These are phyloP conservation scores for Phacellophora camtschatica DNA, from an alignment of 30 jellyfish, hydroid and myxozoan species.

Conservation along the genomic window DNA sequence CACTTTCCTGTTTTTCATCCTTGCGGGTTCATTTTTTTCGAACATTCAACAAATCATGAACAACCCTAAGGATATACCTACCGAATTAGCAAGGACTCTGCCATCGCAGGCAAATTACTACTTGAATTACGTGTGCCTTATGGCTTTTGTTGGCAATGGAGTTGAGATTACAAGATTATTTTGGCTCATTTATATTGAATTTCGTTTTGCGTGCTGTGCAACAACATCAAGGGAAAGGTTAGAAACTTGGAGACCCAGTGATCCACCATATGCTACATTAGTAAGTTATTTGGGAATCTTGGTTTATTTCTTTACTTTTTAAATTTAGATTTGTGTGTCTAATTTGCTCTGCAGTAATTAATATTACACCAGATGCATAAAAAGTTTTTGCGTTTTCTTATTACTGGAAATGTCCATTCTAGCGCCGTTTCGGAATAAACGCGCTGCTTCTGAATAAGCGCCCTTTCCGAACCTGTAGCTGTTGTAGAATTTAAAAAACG, in stretches of 20 bases:
- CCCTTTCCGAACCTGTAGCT: too few species aligned
- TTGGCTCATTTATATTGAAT: constrained; percentile 2
- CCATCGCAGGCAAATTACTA: constrained; percentile 93
- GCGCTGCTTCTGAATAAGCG: too few species aligned
- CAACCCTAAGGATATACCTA: constrained; percentile 65
- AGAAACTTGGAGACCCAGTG: constrained; percentile 90
- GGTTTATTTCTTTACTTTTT: background rate
- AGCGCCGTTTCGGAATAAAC: too few species aligned
- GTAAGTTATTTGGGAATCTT: constrained; percentile 5
- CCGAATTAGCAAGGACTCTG: constrained; percentile 68
- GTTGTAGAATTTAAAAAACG: too few species aligned
- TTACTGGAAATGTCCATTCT: too few species aligned
- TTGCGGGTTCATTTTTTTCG: constrained; percentile 82
- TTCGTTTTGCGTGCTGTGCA: constrained; percentile 46
- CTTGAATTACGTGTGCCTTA: constrained; percentile 65
- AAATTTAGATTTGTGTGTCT: background rate
- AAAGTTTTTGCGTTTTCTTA: too few species aligned
- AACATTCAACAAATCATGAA: constrained; percentile 40
- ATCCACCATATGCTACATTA: constrained; percentile 76
- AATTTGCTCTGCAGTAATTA: too few species aligned
- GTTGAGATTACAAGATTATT: constrained; percentile 67
- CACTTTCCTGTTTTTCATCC: constrained; percentile 87
- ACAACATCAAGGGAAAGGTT: constrained; percentile 73
- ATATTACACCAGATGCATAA: too few species aligned
- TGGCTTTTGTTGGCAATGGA: constrained; percentile 81